Conservation (phyloP, 2,888 invertebrate species). For the Calliscelio sp. region DNA sequence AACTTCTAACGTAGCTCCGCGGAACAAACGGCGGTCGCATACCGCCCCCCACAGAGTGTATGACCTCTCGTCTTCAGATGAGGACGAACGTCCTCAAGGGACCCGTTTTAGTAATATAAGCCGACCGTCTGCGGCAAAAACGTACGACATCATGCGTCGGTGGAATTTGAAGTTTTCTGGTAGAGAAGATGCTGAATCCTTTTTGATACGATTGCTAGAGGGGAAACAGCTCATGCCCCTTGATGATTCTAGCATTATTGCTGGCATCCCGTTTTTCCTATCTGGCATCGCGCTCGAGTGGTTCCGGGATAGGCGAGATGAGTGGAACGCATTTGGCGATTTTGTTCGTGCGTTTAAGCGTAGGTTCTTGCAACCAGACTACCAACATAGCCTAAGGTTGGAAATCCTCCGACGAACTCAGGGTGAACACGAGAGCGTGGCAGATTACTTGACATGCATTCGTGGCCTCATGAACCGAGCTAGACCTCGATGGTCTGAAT, state of each 20-base stretch:
- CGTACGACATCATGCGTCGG: conserved; percentile 19
- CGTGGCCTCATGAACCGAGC: conserved; percentile 13
- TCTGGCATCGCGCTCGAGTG: conserved; percentile 32
- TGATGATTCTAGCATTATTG: not conserved
- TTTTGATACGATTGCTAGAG: conserved; percentile 1
- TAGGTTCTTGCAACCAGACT: not conserved
- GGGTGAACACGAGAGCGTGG: not conserved
- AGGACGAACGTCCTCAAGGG: too few species aligned
- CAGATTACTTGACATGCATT: conserved; percentile 21
- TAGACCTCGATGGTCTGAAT: not conserved
- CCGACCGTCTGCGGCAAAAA: too few species aligned
- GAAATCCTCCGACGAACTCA: conserved; percentile 5
- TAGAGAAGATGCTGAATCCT: conserved; percentile 15
- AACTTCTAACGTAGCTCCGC: too few species aligned
- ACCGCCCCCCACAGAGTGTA: too few species aligned
- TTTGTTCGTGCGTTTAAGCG: not conserved
- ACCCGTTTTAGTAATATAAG: too few species aligned
- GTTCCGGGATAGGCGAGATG: not conserved
- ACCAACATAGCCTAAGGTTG: not conserved
- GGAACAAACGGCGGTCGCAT: too few species aligned
- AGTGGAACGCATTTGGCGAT: not conserved
- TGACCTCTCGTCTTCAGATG: too few species aligned
- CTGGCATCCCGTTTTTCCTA: conserved; percentile 29
- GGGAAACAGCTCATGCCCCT: conserved; percentile 12
- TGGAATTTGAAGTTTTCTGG: conserved; percentile 41